Conservation (phyloP, 2,797 vertebrate species). For the Poecile montanus region DNA sequence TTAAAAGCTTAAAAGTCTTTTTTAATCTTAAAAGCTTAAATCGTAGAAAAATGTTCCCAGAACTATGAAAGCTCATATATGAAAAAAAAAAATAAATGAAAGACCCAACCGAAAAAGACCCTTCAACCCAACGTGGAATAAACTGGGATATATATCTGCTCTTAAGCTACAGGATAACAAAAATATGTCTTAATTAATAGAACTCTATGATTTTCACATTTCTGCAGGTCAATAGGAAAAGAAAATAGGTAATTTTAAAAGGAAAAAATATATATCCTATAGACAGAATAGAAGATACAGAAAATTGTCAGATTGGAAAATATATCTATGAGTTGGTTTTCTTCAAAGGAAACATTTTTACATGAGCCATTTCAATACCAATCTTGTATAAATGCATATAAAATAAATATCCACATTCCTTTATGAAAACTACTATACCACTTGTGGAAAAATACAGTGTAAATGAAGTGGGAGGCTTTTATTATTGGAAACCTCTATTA, state of each 20-base stretch:
- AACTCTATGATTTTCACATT: not conserved
- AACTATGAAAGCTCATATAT: not conserved
- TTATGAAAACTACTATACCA: not conserved
- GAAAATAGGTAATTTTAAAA: not conserved
- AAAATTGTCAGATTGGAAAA: not conserved
- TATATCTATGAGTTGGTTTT: not conserved
- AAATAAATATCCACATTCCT: not conserved
- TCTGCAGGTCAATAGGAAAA: not conserved
- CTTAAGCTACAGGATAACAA: not conserved
- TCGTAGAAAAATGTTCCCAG: not conserved
- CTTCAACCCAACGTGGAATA: not conserved
- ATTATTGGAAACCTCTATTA: not conserved
- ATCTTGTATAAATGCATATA: not conserved
- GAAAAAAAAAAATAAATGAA: not conserved
- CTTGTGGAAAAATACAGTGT: not conserved
- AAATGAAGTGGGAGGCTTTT: not conserved
- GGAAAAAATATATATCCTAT: not conserved
- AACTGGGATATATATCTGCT: not conserved
- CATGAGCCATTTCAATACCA: not conserved
- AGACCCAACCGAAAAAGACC: fast-evolving
- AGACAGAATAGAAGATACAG: not conserved
- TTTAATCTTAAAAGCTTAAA: not conserved
- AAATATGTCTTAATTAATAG: not conserved
- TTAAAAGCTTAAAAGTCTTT: not conserved
- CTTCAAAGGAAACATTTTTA: not conserved